These are phyloP conservation scores for Silurus aristotelis DNA, from an alignment of 2,797 vertebrate species.

Conservation along the genomic window DNA sequence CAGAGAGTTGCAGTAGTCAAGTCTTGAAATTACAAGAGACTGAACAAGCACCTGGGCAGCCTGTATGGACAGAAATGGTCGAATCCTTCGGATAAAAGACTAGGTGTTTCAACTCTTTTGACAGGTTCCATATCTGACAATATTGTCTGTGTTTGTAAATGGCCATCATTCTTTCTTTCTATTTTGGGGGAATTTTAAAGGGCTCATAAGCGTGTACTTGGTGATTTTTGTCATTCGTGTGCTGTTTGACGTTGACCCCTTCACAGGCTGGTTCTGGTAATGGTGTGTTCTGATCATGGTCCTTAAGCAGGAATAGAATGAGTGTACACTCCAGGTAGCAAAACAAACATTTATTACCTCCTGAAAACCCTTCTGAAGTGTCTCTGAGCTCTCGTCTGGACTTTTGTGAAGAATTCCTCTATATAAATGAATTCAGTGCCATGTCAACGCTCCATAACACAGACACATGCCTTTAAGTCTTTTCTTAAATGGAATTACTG, in stretches of 20 bases:
- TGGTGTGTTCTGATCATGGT: background rate
- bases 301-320: background rate
- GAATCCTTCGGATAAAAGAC: no score
- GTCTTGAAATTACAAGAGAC: no score
- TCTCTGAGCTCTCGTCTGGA: background rate
- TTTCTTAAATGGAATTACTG: background rate
- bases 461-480: conserved; percentile 33
- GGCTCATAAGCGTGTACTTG: background rate
- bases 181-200: background rate
- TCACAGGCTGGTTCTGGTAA: background rate
- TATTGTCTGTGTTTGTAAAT: background rate
- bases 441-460: background rate
- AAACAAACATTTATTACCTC: background rate
- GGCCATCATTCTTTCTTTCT: background rate
- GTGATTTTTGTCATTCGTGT: background rate
- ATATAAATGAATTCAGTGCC: background rate
- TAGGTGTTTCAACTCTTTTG: no score
- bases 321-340: background rate
- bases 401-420: background rate
- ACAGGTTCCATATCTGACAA: background rate
- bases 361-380: background rate
- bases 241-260: background rate
- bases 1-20: no score
- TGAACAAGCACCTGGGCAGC: no score
- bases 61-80: no score